Evolutionary conservation across 2,888 invertebrate genomes (phyloP).

Genomic region (Caenorhabditis wallacei): DNA sequence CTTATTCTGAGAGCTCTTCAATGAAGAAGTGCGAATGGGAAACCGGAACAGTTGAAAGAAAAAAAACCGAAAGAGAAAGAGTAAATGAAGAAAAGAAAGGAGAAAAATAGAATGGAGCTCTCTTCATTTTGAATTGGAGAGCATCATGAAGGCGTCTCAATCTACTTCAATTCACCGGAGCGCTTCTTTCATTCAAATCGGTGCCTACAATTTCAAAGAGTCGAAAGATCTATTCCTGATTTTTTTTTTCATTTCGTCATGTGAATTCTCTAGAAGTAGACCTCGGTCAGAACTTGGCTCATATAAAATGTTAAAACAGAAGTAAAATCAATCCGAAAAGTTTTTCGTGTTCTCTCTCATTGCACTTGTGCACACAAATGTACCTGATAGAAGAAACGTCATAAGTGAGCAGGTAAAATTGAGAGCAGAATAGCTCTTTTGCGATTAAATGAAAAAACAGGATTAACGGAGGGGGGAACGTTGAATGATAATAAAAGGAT

Average conservation of each 20-base stretch:
- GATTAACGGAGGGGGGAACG: constrained; percentile 37
- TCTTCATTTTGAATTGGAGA: constrained; percentile 49
- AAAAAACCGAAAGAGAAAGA: constrained; percentile 3
- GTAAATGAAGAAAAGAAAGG: constrained; percentile 10
- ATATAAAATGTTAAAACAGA: neutral
- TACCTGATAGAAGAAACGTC: constrained; percentile 37
- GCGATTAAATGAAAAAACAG: constrained; percentile 16
- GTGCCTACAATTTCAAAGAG: constrained; percentile 18
- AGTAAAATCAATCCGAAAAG: neutral
- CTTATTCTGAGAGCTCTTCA: constrained; percentile 32
- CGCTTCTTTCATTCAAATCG: constrained; percentile 13
- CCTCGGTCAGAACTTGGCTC: neutral
- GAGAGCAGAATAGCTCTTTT: constrained; percentile 1
- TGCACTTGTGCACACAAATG: neutral
- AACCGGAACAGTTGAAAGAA: neutral
- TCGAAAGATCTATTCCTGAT: neutral
- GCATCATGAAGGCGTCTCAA: constrained; percentile 59
- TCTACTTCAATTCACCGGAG: constrained; percentile 53
- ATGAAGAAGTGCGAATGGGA: constrained; percentile 12
- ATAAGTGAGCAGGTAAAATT: constrained; percentile 37
- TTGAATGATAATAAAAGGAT: constrained; percentile 33
- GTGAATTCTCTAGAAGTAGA: neutral
- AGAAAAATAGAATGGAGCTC: constrained; percentile 21
- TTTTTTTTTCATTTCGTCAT: neutral
- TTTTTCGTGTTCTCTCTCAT: neutral